Evolutionary conservation across 2,888 invertebrate genomes (phyloP), one percentile per base, ranked within the genome.

Genomic region (Alloscopus bannaensis): DNA sequence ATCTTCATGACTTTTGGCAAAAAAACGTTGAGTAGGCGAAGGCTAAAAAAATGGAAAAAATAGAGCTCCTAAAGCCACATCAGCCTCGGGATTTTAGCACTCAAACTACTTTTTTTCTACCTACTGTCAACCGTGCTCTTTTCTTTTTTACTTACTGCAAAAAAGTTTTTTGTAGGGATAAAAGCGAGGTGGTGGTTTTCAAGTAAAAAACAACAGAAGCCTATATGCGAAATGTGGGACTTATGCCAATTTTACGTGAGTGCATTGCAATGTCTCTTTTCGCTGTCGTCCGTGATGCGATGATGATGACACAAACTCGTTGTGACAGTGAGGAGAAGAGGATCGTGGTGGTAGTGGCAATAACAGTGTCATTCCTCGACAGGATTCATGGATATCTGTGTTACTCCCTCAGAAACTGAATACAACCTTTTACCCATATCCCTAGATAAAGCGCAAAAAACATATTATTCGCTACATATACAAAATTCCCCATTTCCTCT

Each of bases 1-100:
- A 73, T 65, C 65, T 72, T 73, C 73, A 73, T 73, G 73, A 73
- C 73, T 73, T 73, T 73, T 65, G 73, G 73, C 65, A 65, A 73
- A 73, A 52, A 20, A 36, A 36, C 6, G 8, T 36, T 36, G 36
- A 6, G 36, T 8, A 36, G 36, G 36, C 6, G 13, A 36, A 36
- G 13, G 36, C 13, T n/a, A 50, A 13, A 13, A 40, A 40, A n/a
- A n/a, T n/a, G n/a, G n/a, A n/a, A n/a, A n/a, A n/a, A n/a, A n/a
- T n/a, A n/a, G n/a, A n/a, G n/a, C n/a, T 52, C 52, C 47, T 47
- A 8, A 6, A 8, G 6, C 36, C 36, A 36, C 36, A 6, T 8
- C 47, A 13, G n/a, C 47, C 6, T 13, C 8, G n/a, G 47, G 18
- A n/a, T 6, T 24, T 22, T 36, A 36, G 24, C 13, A 22, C 20